phyloP scores from a whole-genome alignment of 2,888 invertebrate species.

The Cheilosia vulpina region DNA sequence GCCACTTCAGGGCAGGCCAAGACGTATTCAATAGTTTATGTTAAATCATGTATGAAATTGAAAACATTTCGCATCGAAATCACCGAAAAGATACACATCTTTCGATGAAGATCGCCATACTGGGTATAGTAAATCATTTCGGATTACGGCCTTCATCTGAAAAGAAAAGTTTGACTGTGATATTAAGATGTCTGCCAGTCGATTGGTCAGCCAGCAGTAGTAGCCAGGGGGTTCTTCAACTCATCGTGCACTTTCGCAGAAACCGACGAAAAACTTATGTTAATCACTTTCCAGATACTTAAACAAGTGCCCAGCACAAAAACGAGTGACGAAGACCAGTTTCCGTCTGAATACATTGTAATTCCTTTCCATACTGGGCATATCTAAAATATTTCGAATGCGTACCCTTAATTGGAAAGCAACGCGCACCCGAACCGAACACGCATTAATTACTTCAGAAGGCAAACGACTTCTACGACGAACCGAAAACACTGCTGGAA shows the following conservation, averaged over 20 bases:
- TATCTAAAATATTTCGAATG: slow-evolving; percentile 54
- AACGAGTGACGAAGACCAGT: slow-evolving; percentile 29
- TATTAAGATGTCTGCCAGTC: slow-evolving; percentile 32
- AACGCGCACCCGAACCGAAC: slow-evolving; percentile 55
- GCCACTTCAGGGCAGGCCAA: slow-evolving; percentile 9
- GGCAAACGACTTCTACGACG: slow-evolving; percentile 18
- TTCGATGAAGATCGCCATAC: slow-evolving; percentile 7
- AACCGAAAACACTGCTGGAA: slow-evolving; percentile 44
- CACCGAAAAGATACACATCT: slow-evolving; percentile 48
- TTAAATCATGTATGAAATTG: slow-evolving; percentile 74
- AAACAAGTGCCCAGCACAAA: neutral
- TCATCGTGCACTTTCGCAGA: neutral
- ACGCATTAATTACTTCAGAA: slow-evolving; percentile 67
- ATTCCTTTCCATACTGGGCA: neutral
- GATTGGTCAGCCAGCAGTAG: slow-evolving; percentile 29
- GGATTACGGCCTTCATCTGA: slow-evolving; percentile 32
- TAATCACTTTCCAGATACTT: slow-evolving; percentile 52
- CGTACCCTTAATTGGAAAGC: slow-evolving; percentile 66
- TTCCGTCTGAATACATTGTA: slow-evolving; percentile 8
- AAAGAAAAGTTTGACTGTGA: slow-evolving; percentile 8
- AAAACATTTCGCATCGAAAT: slow-evolving; percentile 37
- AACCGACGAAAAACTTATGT: slow-evolving; percentile 33
- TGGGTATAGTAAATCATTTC: slow-evolving; percentile 38
- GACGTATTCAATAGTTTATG: slow-evolving; percentile 54
- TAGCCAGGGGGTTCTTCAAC: neutral